Base-by-base conservation (phyloP, 35 echinoderm and acorn worm genomes). In the Apostichopus californicus region DNA sequence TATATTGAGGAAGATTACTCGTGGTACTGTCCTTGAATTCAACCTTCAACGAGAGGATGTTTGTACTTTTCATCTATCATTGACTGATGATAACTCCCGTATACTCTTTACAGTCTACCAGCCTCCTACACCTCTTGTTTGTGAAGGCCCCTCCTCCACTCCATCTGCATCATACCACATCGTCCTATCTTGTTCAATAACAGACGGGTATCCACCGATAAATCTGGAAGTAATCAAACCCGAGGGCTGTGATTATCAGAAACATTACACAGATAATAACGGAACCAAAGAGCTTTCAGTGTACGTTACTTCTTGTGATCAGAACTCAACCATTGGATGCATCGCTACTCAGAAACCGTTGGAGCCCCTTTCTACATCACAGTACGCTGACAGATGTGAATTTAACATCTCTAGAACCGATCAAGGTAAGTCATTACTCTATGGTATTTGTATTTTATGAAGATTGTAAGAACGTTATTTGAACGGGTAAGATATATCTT, bases 271-370 rank as follows among this genome's bases (percentile, higher is more conserved):
- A 17, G 15, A 73, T 18, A 73, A 17, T n/a, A 22, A 73, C 71
- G 71, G 15, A 7, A 73, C n/a, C 6, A 73, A 17, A 17, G 15
- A 73, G 20, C 6, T 73, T 6, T 73, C 1, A 18, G 71, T 73
- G 13, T 22, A 21, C 20, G 71, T 73, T 34, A 73, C 13, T 73
- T 73, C 71, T 18, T 73, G 71, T 73, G 71, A 73, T 73, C 71
- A 73, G 71, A 22, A 73, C 71, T 73, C 71, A 73, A 73, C 71
- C n/a, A 18, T 73, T 73, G 71, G 71, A 73, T 73, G 71, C 71
- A 73, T 73, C 14, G 71, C 71, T n/a, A 73, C 71, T 6, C 71
- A 73, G 71, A 15, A n/a, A 73, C 71, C 1, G 17, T 73, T 73
- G 17, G 71, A 73, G 71, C n/a, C n/a, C 11, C 5, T 73, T 24